Base-by-base conservation (phyloP, 2,113 vertebrate species). In the Boulengeromyrus knoepffleri region DNA sequence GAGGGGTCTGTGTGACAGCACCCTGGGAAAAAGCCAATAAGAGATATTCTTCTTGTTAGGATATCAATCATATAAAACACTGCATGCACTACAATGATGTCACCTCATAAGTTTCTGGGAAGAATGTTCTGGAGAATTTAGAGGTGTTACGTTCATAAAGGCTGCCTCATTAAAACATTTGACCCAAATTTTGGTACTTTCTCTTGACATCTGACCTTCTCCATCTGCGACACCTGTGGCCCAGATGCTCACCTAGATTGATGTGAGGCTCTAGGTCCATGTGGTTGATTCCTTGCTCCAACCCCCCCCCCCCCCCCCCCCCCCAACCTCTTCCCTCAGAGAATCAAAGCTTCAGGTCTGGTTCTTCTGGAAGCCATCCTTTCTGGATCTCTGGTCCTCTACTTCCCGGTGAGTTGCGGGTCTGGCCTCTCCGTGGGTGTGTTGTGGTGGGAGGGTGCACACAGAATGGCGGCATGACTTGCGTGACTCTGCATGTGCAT, bases 291-390 rank as follows among this genome's bases (percentile, higher is more conserved):
- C 97, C 94, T 90, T 99, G 98, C 31, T 10, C 2, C 47, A 10
- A 0, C 98, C 98, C 96, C 98, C 98, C 66, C 98, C n/a, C n/a
- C 98, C 56, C 0, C n/a, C n/a, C 98, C 98, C 96, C 98, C 98
- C 96, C 98, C 56, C 0, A 31, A 31, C 31, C 31, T 31, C 1
- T 86, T 83, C 15, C 91, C 92, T 91, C 92, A 99, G 98, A 98
- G 98, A 92, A 98, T 99, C 95, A 95, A 97, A 90, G 98, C 98
- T 49, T 99, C 98, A 0, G 98, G 98, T 9, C 95, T 99, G 45
- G 95, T 99, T 90, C 96, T 99, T 88, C 93, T 99, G 96, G 98
- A 99, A 95, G 97, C 97, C 89, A 98, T 99, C 93, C 95, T 99
- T 90, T 99, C 97, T 91, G 98, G 98, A 93, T 97, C 97, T 9